Evolutionary conservation across 2,888 invertebrate species (phyloP), one percentile per base, ranked within the genome.

Genomic region (Sinotaia quadrata): DNA sequence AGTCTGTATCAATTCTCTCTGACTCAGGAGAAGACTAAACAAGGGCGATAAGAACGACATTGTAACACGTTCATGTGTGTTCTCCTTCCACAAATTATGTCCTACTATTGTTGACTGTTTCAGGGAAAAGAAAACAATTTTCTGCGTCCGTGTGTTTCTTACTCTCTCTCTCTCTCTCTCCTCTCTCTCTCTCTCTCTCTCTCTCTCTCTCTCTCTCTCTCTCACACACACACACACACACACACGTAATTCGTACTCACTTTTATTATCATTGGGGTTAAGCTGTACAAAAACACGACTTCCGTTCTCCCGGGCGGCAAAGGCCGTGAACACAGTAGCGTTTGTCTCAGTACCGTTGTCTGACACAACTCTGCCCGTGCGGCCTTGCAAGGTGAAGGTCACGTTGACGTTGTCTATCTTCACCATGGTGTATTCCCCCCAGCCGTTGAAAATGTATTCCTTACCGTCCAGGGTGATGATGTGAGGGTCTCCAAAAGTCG

Each of bases 241-340:
- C n/a, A n/a, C n/a, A n/a, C n/a, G n/a, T n/a, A n/a, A 5, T 10
- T 5, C n/a, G 24, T 18, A 49, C 52, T 52, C 29, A 52, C 52
- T 5, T 10, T 4, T 7, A 36, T 37, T 65, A n/a, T 71, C 68
- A 24, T 51, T 41, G 12, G 31, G 21, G 41, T 74, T 59, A 24
- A 77, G 62, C 57, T 75, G 72, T n/a, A 77, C 75, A 33, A 71
- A 70, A 44, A 71, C 68, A 21, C 31, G 62, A 10, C 68, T 68
- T 27, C 44, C 60, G 27, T 54, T 24, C n/a, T 75, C 72, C 52
- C 34, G 59, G 12, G 68, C 76, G 34, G 72, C 77, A 61, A 78
- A 78, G 3, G 73, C 78, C 4, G 68, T 57, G 65, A 76, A 78
- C 7, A 78, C 65, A 1, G 78, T 78, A 15, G 78, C 78, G 36